These are phyloP conservation scores for Falco cherrug DNA, from an alignment of 2,797 vertebrate species.

Conservation along the genomic window DNA sequence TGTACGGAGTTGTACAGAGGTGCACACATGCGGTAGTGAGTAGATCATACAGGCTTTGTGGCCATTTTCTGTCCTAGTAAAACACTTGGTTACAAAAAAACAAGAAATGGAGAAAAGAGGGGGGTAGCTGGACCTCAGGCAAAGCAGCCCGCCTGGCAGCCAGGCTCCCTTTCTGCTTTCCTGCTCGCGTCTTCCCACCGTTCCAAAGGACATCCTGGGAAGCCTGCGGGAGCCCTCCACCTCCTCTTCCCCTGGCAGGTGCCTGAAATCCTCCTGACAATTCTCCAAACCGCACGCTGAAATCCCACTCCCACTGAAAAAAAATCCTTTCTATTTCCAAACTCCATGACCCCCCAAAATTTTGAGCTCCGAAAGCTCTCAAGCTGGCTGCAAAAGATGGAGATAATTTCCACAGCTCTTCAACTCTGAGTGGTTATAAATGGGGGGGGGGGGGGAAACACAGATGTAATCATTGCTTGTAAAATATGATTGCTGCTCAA, in stretches of 20 bases:
- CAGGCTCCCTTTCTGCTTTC: background rate
- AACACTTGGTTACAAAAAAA: background rate
- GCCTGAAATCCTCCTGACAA: background rate
- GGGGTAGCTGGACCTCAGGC: background rate
- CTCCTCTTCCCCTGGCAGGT: background rate
- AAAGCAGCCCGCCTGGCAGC: background rate
- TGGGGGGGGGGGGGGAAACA: background rate
- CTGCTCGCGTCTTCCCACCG: background rate
- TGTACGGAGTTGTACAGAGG: background rate
- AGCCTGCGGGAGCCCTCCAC: background rate
- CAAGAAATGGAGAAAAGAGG: background rate
- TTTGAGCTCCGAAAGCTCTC: background rate
- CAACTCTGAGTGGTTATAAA: background rate
- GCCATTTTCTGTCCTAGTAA: background rate
- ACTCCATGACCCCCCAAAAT: background rate
- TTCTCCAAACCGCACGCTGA: background rate
- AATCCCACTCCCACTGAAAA: background rate
- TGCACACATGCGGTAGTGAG: accelerated
- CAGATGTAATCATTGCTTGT: background rate
- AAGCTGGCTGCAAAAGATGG: background rate
- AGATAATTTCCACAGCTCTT: background rate
- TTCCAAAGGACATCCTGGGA: background rate
- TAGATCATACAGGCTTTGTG: background rate
- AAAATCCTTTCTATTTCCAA: background rate
- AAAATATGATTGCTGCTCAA: background rate